Percentiles rank a stretch among this genome's conserved stretches.
These are phyloP conservation scores for Ridgeia piscesae DNA, from an alignment of 1,140 invertebrate genomes.

Conservation along the genomic window DNA sequence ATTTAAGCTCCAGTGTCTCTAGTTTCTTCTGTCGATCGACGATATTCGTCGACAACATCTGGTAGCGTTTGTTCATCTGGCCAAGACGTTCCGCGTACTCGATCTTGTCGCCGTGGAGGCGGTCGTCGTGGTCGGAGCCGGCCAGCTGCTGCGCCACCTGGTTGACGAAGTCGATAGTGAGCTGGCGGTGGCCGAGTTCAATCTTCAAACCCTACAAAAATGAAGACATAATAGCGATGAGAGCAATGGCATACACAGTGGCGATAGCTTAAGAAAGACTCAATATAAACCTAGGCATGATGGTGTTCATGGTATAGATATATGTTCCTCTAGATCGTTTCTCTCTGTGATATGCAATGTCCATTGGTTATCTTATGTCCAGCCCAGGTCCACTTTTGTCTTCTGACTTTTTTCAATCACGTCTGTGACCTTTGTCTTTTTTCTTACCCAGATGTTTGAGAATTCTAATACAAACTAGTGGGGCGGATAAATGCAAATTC, in stretches of 20 bases:
- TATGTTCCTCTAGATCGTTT: too few relatives aligned
- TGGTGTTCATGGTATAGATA: neutral
- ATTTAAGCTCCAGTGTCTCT: conserved; percentile 43
- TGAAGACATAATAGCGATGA: neutral
- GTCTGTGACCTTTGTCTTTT: too few relatives aligned
- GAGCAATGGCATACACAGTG: neutral
- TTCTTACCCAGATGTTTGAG: too few relatives aligned
- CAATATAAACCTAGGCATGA: neutral
- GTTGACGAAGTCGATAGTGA: conserved; percentile 55
- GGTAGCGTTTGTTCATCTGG: conserved; percentile 41
- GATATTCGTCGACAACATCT: conserved; percentile 27
- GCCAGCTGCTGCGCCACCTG: conserved; percentile 40
- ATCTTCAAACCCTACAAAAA: conserved; percentile 48
- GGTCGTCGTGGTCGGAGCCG: conserved; percentile 30
- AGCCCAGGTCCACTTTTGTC: too few relatives aligned
- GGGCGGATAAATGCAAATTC: too few relatives aligned
- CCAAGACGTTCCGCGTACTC: conserved; percentile 51
- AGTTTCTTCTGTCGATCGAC: conserved; percentile 42
- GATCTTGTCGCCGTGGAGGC: conserved; percentile 36
- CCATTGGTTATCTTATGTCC: too few relatives aligned
- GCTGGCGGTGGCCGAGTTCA: conserved; percentile 48
- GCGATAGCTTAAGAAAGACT: neutral
- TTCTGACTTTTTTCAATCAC: too few relatives aligned
- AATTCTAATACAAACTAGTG: too few relatives aligned
- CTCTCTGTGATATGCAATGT: too few relatives aligned